Conservation (phyloP, 2,888 invertebrate species). For the Amphipoea oculea region DNA sequence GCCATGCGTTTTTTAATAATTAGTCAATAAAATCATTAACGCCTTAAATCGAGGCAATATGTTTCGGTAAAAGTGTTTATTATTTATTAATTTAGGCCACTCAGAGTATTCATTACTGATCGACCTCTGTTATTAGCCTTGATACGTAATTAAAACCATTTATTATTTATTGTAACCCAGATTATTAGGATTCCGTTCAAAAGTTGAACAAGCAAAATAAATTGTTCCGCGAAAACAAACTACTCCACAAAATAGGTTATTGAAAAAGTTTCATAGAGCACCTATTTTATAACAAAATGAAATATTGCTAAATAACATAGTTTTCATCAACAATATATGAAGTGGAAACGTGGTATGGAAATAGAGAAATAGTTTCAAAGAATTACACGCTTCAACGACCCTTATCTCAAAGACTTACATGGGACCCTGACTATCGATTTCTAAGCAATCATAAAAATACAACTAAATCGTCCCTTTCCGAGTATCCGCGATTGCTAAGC, state of each 20-base stretch:
- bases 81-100: constrained; percentile 27
- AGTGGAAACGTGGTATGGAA: constrained; percentile 18
- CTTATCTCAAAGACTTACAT: constrained; percentile 38
- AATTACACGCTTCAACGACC: constrained; percentile 39
- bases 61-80: constrained; percentile 13
- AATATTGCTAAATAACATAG: background rate
- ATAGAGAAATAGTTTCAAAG: constrained; percentile 23
- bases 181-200: constrained; percentile 30
- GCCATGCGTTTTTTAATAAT: background rate
- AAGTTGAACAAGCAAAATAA: constrained; percentile 30
- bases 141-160: constrained; percentile 51
- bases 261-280: constrained; percentile 16
- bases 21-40: constrained; percentile 8
- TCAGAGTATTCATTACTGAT: constrained; percentile 43
- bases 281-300: background rate
- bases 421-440: constrained; percentile 38
- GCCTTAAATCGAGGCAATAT: constrained; percentile 3
- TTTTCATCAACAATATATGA: constrained; percentile 1
- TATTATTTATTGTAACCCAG: constrained; percentile 55
- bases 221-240: constrained; percentile 29
- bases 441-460: constrained; percentile 53
- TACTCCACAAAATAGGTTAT: constrained; percentile 17
- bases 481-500: constrained; percentile 55
- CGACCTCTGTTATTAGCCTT: constrained; percentile 38
- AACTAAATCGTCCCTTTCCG: constrained; percentile 57